A percentile compares a stretch with the other conserved stretches of the same genome.
Evolutionary conservation across 2,113 vertebrate genomes (phyloP).

Genomic region (Grammomys dolichurus): DNA sequence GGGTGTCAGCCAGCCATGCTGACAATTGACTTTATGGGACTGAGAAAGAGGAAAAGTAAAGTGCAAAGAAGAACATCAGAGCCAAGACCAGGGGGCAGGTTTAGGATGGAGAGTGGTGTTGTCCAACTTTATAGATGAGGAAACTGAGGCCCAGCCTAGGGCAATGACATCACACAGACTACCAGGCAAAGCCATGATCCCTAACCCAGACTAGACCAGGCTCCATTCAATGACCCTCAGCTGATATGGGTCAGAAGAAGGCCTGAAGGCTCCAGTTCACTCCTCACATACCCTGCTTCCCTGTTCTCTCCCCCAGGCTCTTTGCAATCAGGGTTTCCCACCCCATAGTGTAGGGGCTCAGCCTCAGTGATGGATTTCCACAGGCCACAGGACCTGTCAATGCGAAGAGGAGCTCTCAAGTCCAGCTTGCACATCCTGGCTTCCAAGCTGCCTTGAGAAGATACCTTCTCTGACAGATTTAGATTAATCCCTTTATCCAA

Average conservation of each 20-base stretch:
- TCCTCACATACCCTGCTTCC: neutral
- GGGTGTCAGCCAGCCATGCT: neutral
- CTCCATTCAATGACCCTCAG: neutral
- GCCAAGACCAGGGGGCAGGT: neutral
- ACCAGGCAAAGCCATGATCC: neutral
- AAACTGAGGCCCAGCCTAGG: neutral
- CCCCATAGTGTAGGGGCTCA: neutral
- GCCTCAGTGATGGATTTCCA: neutral
- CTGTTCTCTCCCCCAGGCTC: neutral
- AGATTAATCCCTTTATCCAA: slow-evolving; percentile 65
- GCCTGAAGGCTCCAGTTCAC: no score
- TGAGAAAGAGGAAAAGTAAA: neutral
- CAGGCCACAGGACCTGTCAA: no score
- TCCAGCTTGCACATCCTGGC: neutral
- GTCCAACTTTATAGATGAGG: neutral
- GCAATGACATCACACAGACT: neutral
- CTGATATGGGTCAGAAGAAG: neutral
- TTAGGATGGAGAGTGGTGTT: neutral
- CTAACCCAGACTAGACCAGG: neutral
- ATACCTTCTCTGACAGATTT: neutral
- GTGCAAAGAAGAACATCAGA: neutral
- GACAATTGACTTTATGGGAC: neutral
- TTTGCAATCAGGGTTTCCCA: neutral
- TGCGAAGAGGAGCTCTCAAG: neutral
- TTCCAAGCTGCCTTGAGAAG: neutral